These are phyloP conservation scores for Megathymus violae DNA, from an alignment of 1,140 invertebrate genomes.

Conservation along the genomic window DNA sequence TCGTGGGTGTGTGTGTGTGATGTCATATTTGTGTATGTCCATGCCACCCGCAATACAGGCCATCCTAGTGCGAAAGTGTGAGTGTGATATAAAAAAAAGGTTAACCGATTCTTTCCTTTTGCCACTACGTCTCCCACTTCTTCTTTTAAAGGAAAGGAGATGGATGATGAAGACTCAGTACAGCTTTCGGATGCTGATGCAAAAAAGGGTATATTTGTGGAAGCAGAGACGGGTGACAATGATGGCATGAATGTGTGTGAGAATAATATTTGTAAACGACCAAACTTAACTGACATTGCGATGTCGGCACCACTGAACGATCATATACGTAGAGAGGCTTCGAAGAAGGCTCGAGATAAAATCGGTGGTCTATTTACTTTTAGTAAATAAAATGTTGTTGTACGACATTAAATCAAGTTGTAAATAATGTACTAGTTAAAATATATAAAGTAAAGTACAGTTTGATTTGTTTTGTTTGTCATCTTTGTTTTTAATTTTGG, in stretches of 20 bases:
- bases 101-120: too few species aligned
- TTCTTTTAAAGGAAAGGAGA: slow-evolving; percentile 1
- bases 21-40: too few species aligned
- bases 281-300: neutral
- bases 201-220: neutral
- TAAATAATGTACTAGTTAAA: neutral
- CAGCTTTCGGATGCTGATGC: neutral
- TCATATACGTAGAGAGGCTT: neutral
- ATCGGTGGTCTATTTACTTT: neutral
- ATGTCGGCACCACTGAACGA: neutral
- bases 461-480: neutral
- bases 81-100: too few species aligned
- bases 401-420: too few species aligned
- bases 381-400: neutral
- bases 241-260: neutral
- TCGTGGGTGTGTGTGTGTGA: too few species aligned
- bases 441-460: neutral
- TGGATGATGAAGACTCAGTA: neutral
- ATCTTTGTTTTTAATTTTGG: neutral
- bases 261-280: neutral
- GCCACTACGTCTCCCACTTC: neutral
- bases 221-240: neutral
- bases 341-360: neutral
- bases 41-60: too few species aligned
- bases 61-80: too few species aligned